Evolutionary conservation across 2,797 vertebrate genomes (phyloP).

Genomic region (Synaphobranchus kaupii): DNA sequence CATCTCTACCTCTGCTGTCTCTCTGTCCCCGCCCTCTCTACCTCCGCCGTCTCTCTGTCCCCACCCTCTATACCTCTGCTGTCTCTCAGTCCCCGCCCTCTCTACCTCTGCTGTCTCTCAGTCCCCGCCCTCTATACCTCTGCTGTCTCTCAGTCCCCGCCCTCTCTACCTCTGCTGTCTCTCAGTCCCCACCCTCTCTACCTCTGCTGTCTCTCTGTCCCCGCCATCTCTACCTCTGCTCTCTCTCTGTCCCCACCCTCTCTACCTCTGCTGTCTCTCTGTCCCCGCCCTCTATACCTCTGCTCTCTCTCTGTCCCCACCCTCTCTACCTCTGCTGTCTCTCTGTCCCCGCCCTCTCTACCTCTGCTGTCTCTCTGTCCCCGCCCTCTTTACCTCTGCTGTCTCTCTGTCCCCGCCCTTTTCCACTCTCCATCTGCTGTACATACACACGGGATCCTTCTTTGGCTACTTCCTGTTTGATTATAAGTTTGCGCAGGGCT

Average conservation of each 20-base stretch:
- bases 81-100: not conserved
- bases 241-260: not conserved
- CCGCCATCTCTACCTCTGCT: not conserved
- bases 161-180: not conserved
- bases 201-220: not conserved
- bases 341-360: not conserved
- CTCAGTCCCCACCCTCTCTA: not conserved
- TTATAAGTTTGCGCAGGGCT: not conserved
- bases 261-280: not conserved
- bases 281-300: not conserved
- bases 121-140: not conserved
- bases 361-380: not conserved
- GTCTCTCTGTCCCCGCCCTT: not conserved
- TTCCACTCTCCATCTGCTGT: conserved; percentile 20
- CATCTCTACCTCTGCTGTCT: not conserved
- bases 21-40: not conserved
- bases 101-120: not conserved
- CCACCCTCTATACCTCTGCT: not conserved
- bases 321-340: not conserved
- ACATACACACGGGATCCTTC: conserved; percentile 37
- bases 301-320: not conserved
- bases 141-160: not conserved
- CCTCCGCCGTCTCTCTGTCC: not conserved
- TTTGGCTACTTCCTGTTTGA: conserved; percentile 46
- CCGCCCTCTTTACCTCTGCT: not conserved